These are phyloP conservation scores for Cyclopterus lumpus DNA, from an alignment of 2,797 vertebrate genomes.

Conservation along the genomic window DNA sequence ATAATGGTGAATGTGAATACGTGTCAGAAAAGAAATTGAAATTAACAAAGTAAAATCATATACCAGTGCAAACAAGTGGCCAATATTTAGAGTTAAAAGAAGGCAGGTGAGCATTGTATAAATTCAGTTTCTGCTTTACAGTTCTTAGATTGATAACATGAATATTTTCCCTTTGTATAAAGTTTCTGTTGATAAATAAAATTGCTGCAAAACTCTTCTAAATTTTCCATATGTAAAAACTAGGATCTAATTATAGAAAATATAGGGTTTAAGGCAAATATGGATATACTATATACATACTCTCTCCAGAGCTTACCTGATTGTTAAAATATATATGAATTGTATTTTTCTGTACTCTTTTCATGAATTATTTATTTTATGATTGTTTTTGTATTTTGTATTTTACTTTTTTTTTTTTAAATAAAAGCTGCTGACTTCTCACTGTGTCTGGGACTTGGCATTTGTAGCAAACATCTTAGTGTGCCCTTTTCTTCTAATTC, in stretches of 20 bases:
- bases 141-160: not conserved
- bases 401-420: not conserved
- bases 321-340: not conserved
- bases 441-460: slow-evolving; percentile 47
- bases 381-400: not conserved
- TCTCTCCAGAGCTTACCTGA: slow-evolving; percentile 32
- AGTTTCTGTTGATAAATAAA: slow-evolving; percentile 26
- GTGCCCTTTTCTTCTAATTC: slow-evolving; percentile 60
- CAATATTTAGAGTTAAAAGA: not conserved
- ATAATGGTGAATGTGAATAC: not conserved
- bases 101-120: not conserved
- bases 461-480: slow-evolving; percentile 21
- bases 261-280: slow-evolving; percentile 71
- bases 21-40: not conserved
- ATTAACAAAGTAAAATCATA: not conserved
- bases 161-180: slow-evolving; percentile 16
- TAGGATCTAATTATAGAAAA: slow-evolving; percentile 47
- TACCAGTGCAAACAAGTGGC: not conserved
- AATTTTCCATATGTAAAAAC: slow-evolving; percentile 19
- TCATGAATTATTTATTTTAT: not conserved
- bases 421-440: slow-evolving; percentile 30
- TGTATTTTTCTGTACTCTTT: slow-evolving; percentile 8
- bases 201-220: slow-evolving; percentile 14
- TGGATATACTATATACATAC: slow-evolving; percentile 38
- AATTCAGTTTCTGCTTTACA: slow-evolving; percentile 25